phyloP scores from a whole-genome alignment of 2,888 invertebrate genomes.

The Pilophorus perplexus region DNA sequence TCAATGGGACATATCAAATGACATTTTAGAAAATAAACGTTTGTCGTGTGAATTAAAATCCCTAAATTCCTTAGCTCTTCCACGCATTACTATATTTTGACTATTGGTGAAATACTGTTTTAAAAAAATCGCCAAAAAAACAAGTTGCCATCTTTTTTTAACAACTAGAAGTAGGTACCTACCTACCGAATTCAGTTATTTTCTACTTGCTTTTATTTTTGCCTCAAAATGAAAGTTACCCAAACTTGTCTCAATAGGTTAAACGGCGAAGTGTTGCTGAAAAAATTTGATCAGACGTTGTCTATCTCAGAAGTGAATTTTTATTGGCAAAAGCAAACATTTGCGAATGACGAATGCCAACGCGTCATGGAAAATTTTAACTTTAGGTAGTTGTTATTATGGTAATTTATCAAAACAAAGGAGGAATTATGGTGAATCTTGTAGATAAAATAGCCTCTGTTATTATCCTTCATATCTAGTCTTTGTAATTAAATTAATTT shows the following conservation, averaged over 20 bases:
- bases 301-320: no score
- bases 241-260: no score
- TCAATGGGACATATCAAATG: no score
- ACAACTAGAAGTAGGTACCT: neutral
- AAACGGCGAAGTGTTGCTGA: slow-evolving; percentile 22
- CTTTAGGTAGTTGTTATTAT: slow-evolving; percentile 26
- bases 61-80: no score
- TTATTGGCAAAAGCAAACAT: neutral
- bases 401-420: slow-evolving; percentile 13
- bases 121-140: no score
- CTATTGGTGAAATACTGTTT: no score
- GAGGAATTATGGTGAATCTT: slow-evolving; percentile 10
- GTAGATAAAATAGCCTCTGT: slow-evolving; percentile 34
- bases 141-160: no score
- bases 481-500: slow-evolving; percentile 41
- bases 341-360: slow-evolving; percentile 21
- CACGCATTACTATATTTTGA: no score
- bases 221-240: neutral
- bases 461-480: slow-evolving; percentile 40
- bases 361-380: slow-evolving; percentile 29
- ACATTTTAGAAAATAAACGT: no score
- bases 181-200: neutral
- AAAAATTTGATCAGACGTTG: neutral
- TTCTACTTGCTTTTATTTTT: neutral
- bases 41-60: no score